Evolutionary conservation across 2,797 vertebrate genomes (phyloP).

Genomic region (Salarias fasciatus): DNA sequence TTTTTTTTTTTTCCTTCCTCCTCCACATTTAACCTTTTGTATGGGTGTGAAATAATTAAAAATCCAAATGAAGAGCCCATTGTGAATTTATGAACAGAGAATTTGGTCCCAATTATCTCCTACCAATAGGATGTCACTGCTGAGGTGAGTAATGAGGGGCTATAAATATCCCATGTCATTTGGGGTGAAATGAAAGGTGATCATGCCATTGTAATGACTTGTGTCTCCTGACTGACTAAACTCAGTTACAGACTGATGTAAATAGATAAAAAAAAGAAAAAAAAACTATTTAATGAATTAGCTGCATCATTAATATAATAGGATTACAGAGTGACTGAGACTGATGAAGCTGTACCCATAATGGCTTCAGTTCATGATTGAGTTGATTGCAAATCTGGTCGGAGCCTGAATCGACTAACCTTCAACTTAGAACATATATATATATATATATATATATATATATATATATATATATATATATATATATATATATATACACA

Average conservation of each 20-base stretch:
- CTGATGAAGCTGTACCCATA: slow-evolving; percentile 21
- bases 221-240: slow-evolving; percentile 26
- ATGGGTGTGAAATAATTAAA: slow-evolving; percentile 52
- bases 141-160: slow-evolving; percentile 57
- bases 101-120: slow-evolving; percentile 62
- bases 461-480: no score
- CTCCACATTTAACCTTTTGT: slow-evolving; percentile 55
- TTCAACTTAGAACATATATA: no score
- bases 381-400: background rate
- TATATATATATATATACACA: no score
- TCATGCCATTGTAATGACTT: slow-evolving; percentile 31
- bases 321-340: slow-evolving; percentile 22
- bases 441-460: no score
- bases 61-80: slow-evolving; percentile 49
- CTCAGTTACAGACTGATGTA: slow-evolving; percentile 32
- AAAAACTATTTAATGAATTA: slow-evolving; percentile 34
- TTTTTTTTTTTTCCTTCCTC: slow-evolving; percentile 5
- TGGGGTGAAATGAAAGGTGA: slow-evolving; percentile 49
- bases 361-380: background rate
- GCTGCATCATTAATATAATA: slow-evolving; percentile 23
- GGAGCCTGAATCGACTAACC: no score
- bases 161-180: slow-evolving; percentile 56
- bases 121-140: slow-evolving; percentile 53
- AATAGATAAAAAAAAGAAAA: slow-evolving; percentile 51
- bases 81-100: slow-evolving; percentile 66